Evolutionary conservation across 2,888 invertebrate genomes (phyloP), one percentile per base, ranked within the genome.

Genomic region (Synanthedon vespiformis): DNA sequence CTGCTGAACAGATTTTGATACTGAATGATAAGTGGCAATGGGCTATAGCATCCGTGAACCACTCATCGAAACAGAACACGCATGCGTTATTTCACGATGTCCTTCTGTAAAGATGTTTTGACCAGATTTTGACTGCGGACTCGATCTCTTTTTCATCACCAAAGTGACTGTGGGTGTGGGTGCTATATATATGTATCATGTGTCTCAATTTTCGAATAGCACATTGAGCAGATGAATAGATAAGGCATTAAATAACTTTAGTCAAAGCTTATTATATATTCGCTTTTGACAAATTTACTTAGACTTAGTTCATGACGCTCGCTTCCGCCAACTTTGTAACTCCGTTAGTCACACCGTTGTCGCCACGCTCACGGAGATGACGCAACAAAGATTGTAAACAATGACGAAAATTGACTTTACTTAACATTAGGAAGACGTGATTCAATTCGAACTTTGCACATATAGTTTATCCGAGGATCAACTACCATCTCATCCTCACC

Each of bases 271-370:
- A 81, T 82, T 81, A 81, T 70, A 72, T 68, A 73, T 71, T 69
- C 73, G 72, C 74, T 70, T 79, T 81, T 78, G 80, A 81, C 74
- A 80, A 83, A 82, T 81, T 79, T 76, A 79, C 78, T 83, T 82
- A 80, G 69, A 81, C 77, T 81, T 80, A 78, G 78, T 77, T 79
- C 74, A 74, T 49, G 52, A 52, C 69, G 71, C 74, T 65, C 68
- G 70, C 72, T 71, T 65, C 70, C 72, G 68, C 59, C 64, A 76
- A 80, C 67, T 80, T 80, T 58, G 62, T 74, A 77, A 80, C 72
- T 75, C 70, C 60, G 73, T 79, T 77, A 77, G 67, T 64, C 67
- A 54, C 65, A 65, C 62, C 65, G 67, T 64, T 61, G 34, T 34
- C 34, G 34, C 34, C 62, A 58, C 61, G 58, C 59, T 54, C 52